These are phyloP conservation scores for Emydura subglobosa DNA, from an alignment of 2,113 vertebrate species.

Conservation along the genomic window DNA sequence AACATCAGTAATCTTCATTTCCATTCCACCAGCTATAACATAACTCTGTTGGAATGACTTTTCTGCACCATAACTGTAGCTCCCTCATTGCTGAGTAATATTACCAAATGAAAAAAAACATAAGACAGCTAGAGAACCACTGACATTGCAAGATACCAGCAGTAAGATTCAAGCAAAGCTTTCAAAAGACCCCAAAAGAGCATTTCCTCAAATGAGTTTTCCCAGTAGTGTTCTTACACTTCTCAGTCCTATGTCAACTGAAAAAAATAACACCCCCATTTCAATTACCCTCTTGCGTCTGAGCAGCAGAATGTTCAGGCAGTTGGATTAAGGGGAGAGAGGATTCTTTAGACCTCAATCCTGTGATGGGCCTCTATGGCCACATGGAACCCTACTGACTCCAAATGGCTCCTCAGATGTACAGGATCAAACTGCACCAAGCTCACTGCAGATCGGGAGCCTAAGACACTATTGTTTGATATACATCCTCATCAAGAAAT, in stretches of 20 bases:
- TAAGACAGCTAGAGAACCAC: background rate
- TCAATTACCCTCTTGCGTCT: background rate
- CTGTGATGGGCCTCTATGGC: background rate
- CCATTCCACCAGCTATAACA: background rate
- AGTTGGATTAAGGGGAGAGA: background rate
- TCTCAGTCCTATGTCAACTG: background rate
- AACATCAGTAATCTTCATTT: background rate
- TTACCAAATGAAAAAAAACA: background rate
- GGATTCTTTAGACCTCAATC: no score
- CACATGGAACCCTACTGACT: background rate
- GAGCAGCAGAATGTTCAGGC: background rate
- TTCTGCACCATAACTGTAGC: background rate
- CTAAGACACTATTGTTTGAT: background rate
- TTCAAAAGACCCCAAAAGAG: background rate
- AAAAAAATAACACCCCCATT: background rate
- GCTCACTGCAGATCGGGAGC: accelerated
- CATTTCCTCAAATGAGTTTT: background rate
- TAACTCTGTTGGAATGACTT: background rate
- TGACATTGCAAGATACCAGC: background rate
- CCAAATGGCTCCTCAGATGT: background rate
- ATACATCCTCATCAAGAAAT: no score
- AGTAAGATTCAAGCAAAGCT: background rate
- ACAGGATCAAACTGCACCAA: no score
- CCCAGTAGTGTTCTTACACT: background rate
- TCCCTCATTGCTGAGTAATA: background rate